A percentile compares a stretch with the other conserved stretches of the same genome.
Conservation (phyloP, 2,797 vertebrate genomes). For the Xiphophorus birchmanni region DNA sequence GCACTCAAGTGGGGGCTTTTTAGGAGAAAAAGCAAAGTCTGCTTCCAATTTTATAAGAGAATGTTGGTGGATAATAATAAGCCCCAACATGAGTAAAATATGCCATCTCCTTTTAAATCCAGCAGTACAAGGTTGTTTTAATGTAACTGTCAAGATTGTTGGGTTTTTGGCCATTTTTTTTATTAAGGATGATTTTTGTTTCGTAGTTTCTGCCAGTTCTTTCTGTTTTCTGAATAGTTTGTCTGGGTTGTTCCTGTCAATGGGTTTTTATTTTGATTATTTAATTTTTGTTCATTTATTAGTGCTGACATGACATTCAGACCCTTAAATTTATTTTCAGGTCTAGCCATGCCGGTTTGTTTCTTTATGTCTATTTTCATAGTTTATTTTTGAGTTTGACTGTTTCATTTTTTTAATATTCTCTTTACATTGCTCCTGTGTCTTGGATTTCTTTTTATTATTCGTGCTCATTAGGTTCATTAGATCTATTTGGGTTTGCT, state of each 20-base stretch:
- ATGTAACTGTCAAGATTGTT: neutral
- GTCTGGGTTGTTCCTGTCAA: neutral
- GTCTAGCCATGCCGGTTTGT: neutral
- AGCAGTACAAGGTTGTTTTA: neutral
- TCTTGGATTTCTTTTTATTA: too few relatives aligned
- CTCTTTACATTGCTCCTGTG: too few relatives aligned
- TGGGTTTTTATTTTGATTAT: neutral
- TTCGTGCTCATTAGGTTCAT: too few relatives aligned
- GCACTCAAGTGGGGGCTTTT: neutral
- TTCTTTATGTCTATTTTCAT: too few relatives aligned
- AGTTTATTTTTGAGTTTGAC: too few relatives aligned
- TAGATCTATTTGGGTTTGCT: neutral
- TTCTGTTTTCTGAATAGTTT: neutral
- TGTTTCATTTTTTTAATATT: too few relatives aligned
- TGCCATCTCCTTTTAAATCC: neutral
- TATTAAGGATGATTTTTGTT: neutral
- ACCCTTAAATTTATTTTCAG: too few relatives aligned
- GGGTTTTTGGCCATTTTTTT: neutral
- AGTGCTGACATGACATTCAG: too few relatives aligned
- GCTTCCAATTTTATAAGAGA: neutral
- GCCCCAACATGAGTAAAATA: neutral
- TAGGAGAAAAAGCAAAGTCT: neutral
- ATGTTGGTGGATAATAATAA: neutral
- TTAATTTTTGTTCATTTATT: neutral
- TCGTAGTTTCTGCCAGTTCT: neutral